Conservation (phyloP, 2,888 invertebrate species). For the Amorpha juglandis region DNA sequence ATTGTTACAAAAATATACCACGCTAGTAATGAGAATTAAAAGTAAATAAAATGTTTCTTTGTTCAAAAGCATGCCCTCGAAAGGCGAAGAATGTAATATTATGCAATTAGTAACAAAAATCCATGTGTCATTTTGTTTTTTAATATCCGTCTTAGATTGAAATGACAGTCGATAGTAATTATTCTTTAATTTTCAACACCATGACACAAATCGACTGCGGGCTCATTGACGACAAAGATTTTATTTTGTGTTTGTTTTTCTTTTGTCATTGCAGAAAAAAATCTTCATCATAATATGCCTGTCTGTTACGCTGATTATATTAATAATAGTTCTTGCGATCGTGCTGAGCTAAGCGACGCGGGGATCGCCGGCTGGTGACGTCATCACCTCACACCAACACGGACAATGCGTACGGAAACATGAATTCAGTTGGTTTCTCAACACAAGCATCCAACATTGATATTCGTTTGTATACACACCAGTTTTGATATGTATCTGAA, state of each 20-base stretch:
- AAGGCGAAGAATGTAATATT: not conserved
- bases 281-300: conserved; percentile 94
- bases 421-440: conserved; percentile 47
- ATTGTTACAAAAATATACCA: not conserved
- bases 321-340: conserved; percentile 88
- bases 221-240: conserved; percentile 46
- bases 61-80: no score
- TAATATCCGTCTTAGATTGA: no score
- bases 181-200: not conserved
- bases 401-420: conserved; percentile 36
- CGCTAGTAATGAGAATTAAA: not conserved
- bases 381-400: conserved; percentile 35
- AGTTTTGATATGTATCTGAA: conserved; percentile 36
- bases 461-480: conserved; percentile 47
- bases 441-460: conserved; percentile 45
- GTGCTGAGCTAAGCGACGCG: conserved; percentile 57
- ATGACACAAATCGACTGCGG: not conserved
- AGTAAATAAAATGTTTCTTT: not conserved
- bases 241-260: conserved; percentile 81
- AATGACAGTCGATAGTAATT: not conserved
- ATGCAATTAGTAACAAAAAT: not conserved
- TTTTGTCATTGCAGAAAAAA: conserved; percentile 92
- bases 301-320: conserved; percentile 89
- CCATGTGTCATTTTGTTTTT: not conserved
- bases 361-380: conserved; percentile 49